These are phyloP conservation scores for Lutjanus erythropterus DNA, from an alignment of 2,113 vertebrate species.

Conservation along the genomic window DNA sequence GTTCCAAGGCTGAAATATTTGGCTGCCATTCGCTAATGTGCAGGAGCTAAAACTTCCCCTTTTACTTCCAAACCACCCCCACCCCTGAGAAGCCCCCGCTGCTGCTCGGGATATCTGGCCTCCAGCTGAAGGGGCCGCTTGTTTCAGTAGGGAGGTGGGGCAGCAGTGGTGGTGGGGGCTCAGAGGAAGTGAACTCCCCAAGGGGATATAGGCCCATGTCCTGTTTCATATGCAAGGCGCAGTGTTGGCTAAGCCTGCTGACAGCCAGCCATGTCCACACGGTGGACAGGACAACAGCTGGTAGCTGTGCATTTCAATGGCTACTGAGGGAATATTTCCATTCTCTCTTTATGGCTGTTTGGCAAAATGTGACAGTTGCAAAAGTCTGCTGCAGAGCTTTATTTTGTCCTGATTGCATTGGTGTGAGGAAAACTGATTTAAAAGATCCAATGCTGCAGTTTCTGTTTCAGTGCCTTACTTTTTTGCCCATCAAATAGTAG, in stretches of 20 bases:
- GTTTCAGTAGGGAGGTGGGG: constrained; percentile 77
- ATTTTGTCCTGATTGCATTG: not conserved
- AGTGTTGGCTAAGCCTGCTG: constrained; percentile 77
- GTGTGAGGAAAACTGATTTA: not conserved
- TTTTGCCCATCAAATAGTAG: not conserved
- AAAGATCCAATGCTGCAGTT: not conserved
- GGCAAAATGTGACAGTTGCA: constrained; percentile 23
- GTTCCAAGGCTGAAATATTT: constrained; percentile 19
- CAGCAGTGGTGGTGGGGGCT: constrained; percentile 76
- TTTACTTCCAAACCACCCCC: constrained; percentile 52
- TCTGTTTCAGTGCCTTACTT: constrained; percentile 3
- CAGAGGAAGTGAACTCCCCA: constrained; percentile 89
- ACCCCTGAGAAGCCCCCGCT: constrained; percentile 60
- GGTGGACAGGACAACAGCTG: constrained; percentile 85
- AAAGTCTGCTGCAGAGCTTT: constrained; percentile 3
- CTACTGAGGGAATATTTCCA: constrained; percentile 55
- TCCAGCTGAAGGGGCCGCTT: constrained; percentile 89
- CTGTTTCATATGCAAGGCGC: constrained; percentile 88
- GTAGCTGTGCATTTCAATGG: constrained; percentile 82
- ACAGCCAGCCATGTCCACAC: constrained; percentile 82
- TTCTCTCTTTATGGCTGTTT: constrained; percentile 17
- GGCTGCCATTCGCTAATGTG: constrained; percentile 33
- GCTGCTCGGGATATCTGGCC: constrained; percentile 88
- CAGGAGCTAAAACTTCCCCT: constrained; percentile 65
- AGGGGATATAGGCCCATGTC: constrained; percentile 87